These are phyloP conservation scores for Acrobasis suavella DNA, from an alignment of 2,888 invertebrate species.

Conservation along the genomic window DNA sequence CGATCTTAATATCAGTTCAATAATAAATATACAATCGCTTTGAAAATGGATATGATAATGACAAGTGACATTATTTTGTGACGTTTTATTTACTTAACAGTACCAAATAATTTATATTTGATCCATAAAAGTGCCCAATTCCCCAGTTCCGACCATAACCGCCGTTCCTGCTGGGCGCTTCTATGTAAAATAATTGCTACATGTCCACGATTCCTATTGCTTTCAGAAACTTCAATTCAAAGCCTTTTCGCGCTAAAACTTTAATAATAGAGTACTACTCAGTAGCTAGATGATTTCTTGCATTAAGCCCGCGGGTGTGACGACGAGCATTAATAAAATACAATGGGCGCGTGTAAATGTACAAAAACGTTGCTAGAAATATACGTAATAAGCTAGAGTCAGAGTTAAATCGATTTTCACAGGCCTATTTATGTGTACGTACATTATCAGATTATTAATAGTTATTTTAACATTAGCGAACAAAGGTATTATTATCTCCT, in stretches of 20 bases:
- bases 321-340: background rate
- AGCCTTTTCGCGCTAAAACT: background rate
- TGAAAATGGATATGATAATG: too few relatives aligned
- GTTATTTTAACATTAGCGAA: too few relatives aligned
- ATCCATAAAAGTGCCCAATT: too few relatives aligned
- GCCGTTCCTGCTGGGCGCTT: background rate
- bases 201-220: background rate
- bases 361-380: background rate
- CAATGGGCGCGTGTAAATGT: background rate
- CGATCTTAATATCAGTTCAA: too few relatives aligned
- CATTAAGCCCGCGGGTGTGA: background rate
- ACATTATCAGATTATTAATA: too few relatives aligned
- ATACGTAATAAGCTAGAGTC: background rate
- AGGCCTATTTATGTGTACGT: too few relatives aligned
- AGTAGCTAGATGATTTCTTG: constrained; percentile 1
- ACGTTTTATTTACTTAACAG: too few relatives aligned
- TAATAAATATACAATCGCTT: too few relatives aligned
- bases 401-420: background rate
- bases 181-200: background rate
- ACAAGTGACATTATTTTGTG: too few relatives aligned
- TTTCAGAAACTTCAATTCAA: background rate
- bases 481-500: too few relatives aligned
- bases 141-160: background rate
- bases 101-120: too few relatives aligned
- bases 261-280: constrained; percentile 3